phyloP scores from a whole-genome alignment of 2,797 vertebrate species.

The Melanotaenia boesemani region DNA sequence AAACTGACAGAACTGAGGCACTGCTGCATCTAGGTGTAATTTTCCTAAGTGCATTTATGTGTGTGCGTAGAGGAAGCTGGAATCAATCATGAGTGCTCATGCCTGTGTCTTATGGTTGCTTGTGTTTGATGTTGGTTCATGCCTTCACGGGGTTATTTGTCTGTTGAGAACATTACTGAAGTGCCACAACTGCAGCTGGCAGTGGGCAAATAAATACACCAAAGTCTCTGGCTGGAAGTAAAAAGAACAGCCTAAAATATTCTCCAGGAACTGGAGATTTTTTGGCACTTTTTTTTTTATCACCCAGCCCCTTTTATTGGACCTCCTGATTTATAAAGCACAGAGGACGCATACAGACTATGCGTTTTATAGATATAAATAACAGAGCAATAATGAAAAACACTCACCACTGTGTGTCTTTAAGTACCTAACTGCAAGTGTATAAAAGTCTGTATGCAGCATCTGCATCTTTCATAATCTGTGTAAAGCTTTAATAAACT shows the following conservation, averaged over 20 bases:
- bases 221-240: background rate
- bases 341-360: background rate
- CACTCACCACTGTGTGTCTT: background rate
- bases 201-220: background rate
- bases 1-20: conserved; percentile 21
- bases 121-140: conserved; percentile 6
- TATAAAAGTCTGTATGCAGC: background rate
- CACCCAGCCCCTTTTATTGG: background rate
- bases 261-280: background rate
- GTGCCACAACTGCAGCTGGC: conserved; percentile 12
- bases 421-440: background rate
- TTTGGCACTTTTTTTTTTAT: too few relatives aligned
- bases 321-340: background rate
- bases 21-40: conserved; percentile 11
- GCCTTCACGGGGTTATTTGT: conserved; percentile 24
- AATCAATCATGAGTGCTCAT: conserved; percentile 13
- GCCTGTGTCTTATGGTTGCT: background rate
- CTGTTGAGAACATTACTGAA: conserved; percentile 11
- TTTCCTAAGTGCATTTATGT: conserved; percentile 21
- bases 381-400: background rate
- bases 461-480: background rate
- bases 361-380: background rate
- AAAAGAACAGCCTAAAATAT: background rate
- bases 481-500: background rate
- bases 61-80: conserved; percentile 15